phyloP scores from a whole-genome alignment of 2,888 invertebrate genomes.

The Tryphoninae sp. region DNA sequence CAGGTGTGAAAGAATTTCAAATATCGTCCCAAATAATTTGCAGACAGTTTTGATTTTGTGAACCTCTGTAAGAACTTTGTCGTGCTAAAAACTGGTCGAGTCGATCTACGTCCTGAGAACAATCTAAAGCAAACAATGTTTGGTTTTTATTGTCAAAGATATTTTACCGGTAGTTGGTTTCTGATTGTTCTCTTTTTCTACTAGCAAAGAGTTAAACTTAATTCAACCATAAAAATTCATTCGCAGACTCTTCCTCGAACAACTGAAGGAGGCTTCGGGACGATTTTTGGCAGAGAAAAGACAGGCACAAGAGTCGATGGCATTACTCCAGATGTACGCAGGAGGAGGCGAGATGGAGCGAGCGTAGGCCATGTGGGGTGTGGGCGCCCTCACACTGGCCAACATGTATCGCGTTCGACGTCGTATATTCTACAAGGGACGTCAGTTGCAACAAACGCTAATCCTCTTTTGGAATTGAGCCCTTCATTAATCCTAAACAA shows the following conservation, averaged over 20 bases:
- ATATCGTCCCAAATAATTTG: background rate
- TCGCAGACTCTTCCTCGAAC: slow-evolving; percentile 87
- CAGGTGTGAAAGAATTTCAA: slow-evolving; percentile 82
- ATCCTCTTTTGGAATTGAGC: slow-evolving; percentile 80
- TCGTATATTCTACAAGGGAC: slow-evolving; percentile 79
- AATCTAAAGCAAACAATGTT: too few species aligned
- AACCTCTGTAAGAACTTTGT: too few species aligned
- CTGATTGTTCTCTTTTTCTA: slow-evolving; percentile 16
- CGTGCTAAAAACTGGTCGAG: too few species aligned
- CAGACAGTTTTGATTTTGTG: too few species aligned
- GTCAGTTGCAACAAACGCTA: slow-evolving; percentile 78
- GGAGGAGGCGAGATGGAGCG: slow-evolving; percentile 79
- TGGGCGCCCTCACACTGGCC: slow-evolving; percentile 80
- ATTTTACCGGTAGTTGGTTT: background rate
- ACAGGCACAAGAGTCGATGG: slow-evolving; percentile 93
- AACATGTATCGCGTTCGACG: slow-evolving; percentile 80
- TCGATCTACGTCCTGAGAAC: too few species aligned
- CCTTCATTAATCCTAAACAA: slow-evolving; percentile 62
- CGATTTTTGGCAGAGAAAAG: slow-evolving; percentile 91
- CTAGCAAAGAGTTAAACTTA: background rate
- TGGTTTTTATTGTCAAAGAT: too few species aligned
- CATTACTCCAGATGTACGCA: slow-evolving; percentile 88
- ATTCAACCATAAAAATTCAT: too few species aligned
- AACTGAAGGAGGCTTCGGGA: slow-evolving; percentile 92
- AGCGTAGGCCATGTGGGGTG: slow-evolving; percentile 81